Conservation (phyloP, 1,140 invertebrate genomes). For the Micrasema longulum region DNA sequence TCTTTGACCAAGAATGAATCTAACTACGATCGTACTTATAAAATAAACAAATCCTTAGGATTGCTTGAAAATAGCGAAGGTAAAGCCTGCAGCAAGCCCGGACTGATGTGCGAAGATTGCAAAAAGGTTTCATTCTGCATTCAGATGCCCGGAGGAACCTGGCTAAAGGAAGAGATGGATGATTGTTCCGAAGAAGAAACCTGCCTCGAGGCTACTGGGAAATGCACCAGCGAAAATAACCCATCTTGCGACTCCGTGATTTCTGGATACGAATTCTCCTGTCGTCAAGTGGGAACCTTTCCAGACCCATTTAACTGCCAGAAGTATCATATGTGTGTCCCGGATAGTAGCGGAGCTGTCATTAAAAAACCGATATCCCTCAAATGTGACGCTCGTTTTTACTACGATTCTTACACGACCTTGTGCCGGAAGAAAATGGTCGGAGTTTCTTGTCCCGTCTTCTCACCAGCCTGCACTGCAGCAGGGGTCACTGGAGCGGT, state of each 20-base stretch:
- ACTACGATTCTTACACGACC: too few species aligned
- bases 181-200: constrained; percentile 5
- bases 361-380: too few species aligned
- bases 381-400: too few species aligned
- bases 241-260: neutral
- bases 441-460: too few species aligned
- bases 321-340: constrained; percentile 61
- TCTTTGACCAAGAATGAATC: too few species aligned
- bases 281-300: constrained; percentile 57
- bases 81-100: constrained; percentile 31
- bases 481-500: too few species aligned
- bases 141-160: neutral
- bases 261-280: constrained; percentile 26
- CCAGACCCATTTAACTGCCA: constrained; percentile 62
- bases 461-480: too few species aligned
- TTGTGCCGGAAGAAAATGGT: too few species aligned
- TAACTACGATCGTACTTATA: too few species aligned
- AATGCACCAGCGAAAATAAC: constrained; percentile 36
- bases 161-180: neutral
- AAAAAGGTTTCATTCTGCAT: neutral
- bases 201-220: constrained; percentile 15
- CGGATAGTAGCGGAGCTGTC: constrained; percentile 7
- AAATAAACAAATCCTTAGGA: too few species aligned
- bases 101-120: constrained; percentile 38
- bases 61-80: too few species aligned